phyloP scores from a whole-genome alignment of 2,888 invertebrate genomes.

The Agrochola litura region DNA sequence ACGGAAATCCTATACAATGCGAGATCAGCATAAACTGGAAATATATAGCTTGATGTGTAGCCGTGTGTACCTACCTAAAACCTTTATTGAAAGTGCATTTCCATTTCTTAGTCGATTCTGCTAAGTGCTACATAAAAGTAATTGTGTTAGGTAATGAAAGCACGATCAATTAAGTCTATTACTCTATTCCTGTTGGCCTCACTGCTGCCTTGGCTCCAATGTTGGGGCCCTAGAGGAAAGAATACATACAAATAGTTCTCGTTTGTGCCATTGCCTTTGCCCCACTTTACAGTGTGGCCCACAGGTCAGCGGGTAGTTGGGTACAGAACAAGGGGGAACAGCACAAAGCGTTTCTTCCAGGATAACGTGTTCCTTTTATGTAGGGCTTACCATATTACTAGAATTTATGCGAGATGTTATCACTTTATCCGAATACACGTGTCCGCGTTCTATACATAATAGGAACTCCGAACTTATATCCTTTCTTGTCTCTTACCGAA shows the following conservation, averaged over 20 bases:
- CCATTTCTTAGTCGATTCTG: slow-evolving; percentile 6
- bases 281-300: background rate
- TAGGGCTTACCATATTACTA: background rate
- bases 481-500: background rate
- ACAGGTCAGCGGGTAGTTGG: background rate
- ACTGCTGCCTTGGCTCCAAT: background rate
- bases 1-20: too few relatives aligned
- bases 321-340: background rate
- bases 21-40: too few relatives aligned
- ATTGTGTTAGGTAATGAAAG: slow-evolving; percentile 14
- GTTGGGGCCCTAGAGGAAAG: background rate
- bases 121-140: slow-evolving; percentile 3
- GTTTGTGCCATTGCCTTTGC: background rate
- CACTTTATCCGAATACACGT: slow-evolving; percentile 1
- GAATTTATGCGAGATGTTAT: background rate
- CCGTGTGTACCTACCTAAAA: background rate
- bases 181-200: background rate
- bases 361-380: background rate
- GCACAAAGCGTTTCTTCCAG: background rate
- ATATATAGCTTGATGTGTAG: too few relatives aligned
- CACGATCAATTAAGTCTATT: background rate
- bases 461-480: slow-evolving; percentile 1
- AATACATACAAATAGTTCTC: background rate
- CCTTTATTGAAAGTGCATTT: slow-evolving; percentile 1
- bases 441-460: background rate